Evolutionary conservation across 2,797 vertebrate genomes (phyloP).

Genomic region (Spheniscus humboldti): DNA sequence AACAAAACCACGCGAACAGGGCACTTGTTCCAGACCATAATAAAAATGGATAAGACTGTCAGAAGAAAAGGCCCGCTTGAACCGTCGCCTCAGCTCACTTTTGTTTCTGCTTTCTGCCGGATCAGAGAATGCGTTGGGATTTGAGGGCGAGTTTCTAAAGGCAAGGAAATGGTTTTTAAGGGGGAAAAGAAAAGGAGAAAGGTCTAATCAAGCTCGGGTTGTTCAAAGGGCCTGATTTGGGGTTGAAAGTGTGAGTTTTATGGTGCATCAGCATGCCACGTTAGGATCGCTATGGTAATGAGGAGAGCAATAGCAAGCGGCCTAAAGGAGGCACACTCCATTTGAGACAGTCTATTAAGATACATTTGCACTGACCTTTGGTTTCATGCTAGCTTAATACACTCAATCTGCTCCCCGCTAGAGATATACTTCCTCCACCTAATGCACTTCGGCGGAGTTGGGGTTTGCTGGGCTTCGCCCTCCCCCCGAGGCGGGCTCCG

Average conservation of each 20-base stretch:
- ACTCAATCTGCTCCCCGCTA: constrained; percentile 72
- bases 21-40: constrained; percentile 81
- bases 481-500: background rate
- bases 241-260: constrained; percentile 86
- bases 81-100: constrained; percentile 78
- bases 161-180: constrained; percentile 84
- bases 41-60: constrained; percentile 82
- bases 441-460: background rate
- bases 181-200: constrained; percentile 83
- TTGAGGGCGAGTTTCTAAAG: constrained; percentile 83
- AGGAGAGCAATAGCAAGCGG: constrained; percentile 77
- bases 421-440: constrained; percentile 63
- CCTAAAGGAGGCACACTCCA: constrained; percentile 83
- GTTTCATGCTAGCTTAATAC: constrained; percentile 82
- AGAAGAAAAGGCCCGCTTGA: constrained; percentile 77
- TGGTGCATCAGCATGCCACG: constrained; percentile 81
- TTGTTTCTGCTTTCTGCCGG: constrained; percentile 83
- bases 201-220: constrained; percentile 84
- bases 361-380: constrained; percentile 85
- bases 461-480: background rate
- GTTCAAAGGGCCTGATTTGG: constrained; percentile 84
- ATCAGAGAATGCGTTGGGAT: constrained; percentile 82
- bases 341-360: constrained; percentile 86
- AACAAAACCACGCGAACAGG: constrained; percentile 82
- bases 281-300: constrained; percentile 85